Conservation (phyloP, 2,888 invertebrate genomes). For the Eristalinus sepulchralis region DNA sequence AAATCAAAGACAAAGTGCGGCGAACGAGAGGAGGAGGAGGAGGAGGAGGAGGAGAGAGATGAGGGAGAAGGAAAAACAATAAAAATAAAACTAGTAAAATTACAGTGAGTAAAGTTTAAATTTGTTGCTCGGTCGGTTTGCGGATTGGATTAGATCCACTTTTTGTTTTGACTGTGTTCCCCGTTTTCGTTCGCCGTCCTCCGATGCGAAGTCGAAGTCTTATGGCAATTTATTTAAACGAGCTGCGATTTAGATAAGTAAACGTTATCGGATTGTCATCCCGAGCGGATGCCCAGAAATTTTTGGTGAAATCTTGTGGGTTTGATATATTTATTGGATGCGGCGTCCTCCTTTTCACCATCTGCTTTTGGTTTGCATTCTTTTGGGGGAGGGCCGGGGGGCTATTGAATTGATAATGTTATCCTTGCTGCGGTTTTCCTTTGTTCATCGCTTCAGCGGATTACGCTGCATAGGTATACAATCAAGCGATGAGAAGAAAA, state of each 20-base stretch:
- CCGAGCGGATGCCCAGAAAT: constrained; percentile 33
- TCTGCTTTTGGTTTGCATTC: not conserved
- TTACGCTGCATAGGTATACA: not conserved
- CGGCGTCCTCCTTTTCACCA: not conserved
- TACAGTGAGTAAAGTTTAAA: constrained; percentile 47
- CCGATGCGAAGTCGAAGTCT: constrained; percentile 19
- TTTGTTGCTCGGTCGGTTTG: constrained; percentile 42
- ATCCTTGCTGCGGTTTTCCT: not conserved
- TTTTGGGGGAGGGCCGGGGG: not conserved
- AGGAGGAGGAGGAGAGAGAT: not conserved
- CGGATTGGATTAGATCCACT: constrained; percentile 29
- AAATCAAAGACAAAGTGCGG: not conserved
- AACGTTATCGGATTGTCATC: constrained; percentile 58
- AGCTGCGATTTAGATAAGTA: constrained; percentile 53
- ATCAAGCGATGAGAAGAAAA: not conserved
- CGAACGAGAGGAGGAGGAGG: not conserved
- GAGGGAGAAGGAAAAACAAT: constrained; percentile 18
- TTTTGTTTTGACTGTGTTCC: constrained; percentile 7
- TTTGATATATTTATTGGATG: constrained; percentile 40
- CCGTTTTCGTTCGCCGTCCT: not conserved
- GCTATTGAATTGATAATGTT: not conserved
- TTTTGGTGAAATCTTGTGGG: constrained; percentile 39
- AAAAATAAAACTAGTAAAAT: constrained; percentile 51
- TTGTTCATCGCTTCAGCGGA: not conserved
- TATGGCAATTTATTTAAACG: constrained; percentile 50